Percentiles rank a stretch among this genome's conserved stretches.
phyloP scores from a whole-genome alignment of 2,113 vertebrate genomes.

The Lophura nycthemera region DNA sequence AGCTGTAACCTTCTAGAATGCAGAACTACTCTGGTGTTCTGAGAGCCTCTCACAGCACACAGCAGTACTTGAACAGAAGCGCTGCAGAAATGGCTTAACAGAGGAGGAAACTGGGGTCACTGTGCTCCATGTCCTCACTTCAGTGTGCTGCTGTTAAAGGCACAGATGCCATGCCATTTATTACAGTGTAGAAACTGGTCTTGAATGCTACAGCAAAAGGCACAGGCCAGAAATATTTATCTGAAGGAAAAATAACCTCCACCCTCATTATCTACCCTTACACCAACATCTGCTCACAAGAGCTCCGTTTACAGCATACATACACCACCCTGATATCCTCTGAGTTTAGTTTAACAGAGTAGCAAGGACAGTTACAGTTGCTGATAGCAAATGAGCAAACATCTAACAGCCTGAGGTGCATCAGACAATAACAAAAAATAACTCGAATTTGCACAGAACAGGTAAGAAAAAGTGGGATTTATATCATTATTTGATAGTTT shows the following conservation, averaged over 20 bases:
- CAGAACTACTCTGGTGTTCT: neutral
- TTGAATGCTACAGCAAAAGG: neutral
- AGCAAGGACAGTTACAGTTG: neutral
- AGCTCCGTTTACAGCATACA: neutral
- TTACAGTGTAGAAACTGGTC: neutral
- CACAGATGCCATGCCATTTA: neutral
- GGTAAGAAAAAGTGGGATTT: neutral
- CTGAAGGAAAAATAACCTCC: neutral
- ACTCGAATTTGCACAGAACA: neutral
- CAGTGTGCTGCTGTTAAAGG: neutral
- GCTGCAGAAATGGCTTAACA: neutral
- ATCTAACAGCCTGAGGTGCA: neutral
- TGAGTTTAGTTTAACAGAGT: neutral
- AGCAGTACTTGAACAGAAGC: rapidly evolving
- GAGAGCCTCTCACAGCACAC: neutral
- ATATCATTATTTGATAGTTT: neutral
- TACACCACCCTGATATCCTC: neutral
- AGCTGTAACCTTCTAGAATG: neutral
- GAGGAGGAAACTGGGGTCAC: neutral
- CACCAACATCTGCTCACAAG: neutral
- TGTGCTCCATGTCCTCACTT: neutral
- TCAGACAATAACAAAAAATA: neutral
- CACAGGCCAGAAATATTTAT: neutral
- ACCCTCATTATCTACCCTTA: neutral
- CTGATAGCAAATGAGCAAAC: neutral